Conservation (phyloP, 2,113 vertebrate genomes). For the Bubo bubo region DNA sequence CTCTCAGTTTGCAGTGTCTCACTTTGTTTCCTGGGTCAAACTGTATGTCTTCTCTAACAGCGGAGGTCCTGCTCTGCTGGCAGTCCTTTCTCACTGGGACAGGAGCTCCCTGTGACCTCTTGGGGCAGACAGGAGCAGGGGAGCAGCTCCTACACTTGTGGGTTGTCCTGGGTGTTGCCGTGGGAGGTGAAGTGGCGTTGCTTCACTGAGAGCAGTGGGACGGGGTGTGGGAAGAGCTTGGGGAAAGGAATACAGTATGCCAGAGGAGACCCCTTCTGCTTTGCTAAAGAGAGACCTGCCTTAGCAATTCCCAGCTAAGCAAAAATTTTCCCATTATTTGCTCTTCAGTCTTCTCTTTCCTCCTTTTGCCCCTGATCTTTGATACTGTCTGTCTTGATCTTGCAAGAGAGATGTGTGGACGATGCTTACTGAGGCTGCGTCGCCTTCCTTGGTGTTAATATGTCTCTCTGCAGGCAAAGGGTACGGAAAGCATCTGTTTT, state of each 20-base stretch:
- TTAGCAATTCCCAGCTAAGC: not conserved
- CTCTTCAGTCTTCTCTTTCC: not conserved
- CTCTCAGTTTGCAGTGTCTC: not conserved
- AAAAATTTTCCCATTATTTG: not conserved
- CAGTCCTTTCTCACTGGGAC: not conserved
- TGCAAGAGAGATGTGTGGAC: not conserved
- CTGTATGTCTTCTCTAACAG: fast-evolving
- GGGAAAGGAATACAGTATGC: not conserved
- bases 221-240: not conserved
- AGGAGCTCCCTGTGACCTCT: not conserved
- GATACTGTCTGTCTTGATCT: not conserved
- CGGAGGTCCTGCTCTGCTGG: not conserved
- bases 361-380: not conserved
- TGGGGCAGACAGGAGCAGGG: not conserved
- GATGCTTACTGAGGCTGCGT: not conserved
- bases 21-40: not conserved
- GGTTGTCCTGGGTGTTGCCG: not conserved
- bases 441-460: fast-evolving
- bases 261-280: not conserved
- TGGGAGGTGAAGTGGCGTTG: not conserved
- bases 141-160: not conserved
- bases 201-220: not conserved
- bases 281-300: not conserved
- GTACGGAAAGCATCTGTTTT: not conserved
- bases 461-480: not conserved